Conservation (phyloP, 1,140 invertebrate genomes). For the Anoplolepis gracilipes region DNA sequence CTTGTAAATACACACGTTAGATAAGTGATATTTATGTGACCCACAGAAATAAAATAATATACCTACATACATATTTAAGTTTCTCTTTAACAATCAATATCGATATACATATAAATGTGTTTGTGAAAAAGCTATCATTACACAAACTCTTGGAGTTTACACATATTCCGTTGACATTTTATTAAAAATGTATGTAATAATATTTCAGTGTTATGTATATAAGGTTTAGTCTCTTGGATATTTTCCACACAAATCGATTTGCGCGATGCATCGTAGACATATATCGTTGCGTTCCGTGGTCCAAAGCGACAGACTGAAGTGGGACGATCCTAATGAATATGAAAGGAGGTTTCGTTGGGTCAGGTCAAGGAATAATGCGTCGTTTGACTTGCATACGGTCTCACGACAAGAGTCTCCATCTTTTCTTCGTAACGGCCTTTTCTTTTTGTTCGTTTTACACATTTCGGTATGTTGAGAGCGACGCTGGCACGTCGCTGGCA, state of each 20-base stretch:
- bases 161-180: background rate
- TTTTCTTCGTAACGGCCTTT: conserved; percentile 58
- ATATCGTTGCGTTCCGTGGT: conserved; percentile 39
- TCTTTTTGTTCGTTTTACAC: conserved; percentile 60
- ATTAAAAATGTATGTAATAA: background rate
- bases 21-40: background rate
- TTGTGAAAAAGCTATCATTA: background rate
- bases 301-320: conserved; percentile 45
- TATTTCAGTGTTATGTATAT: background rate
- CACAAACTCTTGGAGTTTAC: too few relatives aligned
- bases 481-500: background rate
- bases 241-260: conserved; percentile 30
- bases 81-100: background rate
- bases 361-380: conserved; percentile 85
- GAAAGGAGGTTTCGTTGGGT: conserved; percentile 83
- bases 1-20: background rate
- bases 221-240: background rate
- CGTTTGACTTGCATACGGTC: conserved; percentile 83
- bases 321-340: conserved; percentile 81
- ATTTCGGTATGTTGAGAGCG: conserved; percentile 42
- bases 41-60: background rate
- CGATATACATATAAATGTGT: background rate
- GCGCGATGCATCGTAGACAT: conserved; percentile 23
- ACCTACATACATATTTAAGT: background rate
- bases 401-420: conserved; percentile 76